Percentiles rank a stretch among this genome's conserved stretches.
Evolutionary conservation across 1,140 invertebrate species (phyloP).

Genomic region (Lepeophtheirus salmonis): DNA sequence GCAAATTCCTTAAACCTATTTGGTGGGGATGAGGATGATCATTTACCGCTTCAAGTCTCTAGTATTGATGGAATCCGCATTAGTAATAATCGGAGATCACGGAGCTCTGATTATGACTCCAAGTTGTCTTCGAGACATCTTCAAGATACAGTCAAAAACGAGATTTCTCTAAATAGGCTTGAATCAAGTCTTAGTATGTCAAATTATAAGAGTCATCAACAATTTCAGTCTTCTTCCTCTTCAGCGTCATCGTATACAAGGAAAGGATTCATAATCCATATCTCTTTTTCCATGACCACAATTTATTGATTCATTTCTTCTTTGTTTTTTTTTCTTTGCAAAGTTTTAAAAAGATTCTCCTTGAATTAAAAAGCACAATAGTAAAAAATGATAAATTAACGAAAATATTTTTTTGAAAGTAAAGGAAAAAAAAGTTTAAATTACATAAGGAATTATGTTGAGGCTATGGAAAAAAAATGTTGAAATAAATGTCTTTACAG

Average conservation of each 20-base stretch:
- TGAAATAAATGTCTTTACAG: background rate
- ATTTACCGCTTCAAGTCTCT: conserved; percentile 1
- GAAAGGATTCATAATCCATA: no score
- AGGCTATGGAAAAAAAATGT: background rate
- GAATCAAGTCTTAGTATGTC: background rate
- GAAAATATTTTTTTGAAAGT: background rate
- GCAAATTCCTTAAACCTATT: background rate
- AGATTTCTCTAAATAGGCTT: background rate
- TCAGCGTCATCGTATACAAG: background rate
- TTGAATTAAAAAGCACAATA: no score
- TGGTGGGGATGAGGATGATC: background rate
- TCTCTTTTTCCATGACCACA: no score
- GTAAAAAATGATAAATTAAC: background rate
- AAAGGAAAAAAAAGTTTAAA: no score
- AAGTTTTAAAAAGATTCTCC: no score
- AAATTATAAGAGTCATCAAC: background rate
- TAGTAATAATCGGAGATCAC: background rate
- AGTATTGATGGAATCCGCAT: conserved; percentile 4
- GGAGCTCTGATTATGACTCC: background rate
- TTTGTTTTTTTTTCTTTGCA: no score
- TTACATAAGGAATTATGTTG: no score
- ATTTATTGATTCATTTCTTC: no score
- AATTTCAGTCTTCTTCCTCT: no score
- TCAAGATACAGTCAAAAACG: background rate
- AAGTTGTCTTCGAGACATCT: background rate